phyloP scores from a whole-genome alignment of 2,888 invertebrate species.

The Synanthedon tipuliformis region DNA sequence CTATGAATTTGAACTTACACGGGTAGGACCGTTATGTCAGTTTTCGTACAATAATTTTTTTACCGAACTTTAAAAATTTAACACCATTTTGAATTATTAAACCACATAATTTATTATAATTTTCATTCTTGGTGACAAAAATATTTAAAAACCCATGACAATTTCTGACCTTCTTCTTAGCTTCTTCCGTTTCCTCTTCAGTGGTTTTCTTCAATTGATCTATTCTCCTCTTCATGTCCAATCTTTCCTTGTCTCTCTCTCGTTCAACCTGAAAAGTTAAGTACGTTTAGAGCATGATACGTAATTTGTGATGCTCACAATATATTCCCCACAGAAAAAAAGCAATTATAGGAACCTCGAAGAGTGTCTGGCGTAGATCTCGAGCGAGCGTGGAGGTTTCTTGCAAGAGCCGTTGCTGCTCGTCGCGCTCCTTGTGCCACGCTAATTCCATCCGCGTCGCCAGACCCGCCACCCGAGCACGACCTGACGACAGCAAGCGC shows the following conservation, averaged over 20 bases:
- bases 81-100: no score
- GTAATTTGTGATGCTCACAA: background rate
- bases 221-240: conserved; percentile 86
- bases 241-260: conserved; percentile 88
- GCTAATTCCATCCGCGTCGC: conserved; percentile 90
- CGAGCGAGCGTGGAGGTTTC: conserved; percentile 91
- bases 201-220: conserved; percentile 86
- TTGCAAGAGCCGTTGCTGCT: conserved; percentile 88
- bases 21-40: no score
- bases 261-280: conserved; percentile 78
- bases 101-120: no score
- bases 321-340: no score
- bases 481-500: conserved; percentile 82
- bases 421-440: conserved; percentile 94
- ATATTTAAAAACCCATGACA: no score
- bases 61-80: no score
- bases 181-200: conserved; percentile 91
- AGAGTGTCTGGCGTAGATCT: conserved; percentile 87
- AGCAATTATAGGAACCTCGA: conserved; percentile 70
- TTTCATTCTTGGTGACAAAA: no score
- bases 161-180: conserved; percentile 78
- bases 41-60: no score
- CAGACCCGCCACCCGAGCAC: conserved; percentile 86
- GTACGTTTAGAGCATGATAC: background rate
- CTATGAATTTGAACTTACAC: no score